Percentiles rank a stretch among this genome's conserved stretches.
phyloP scores from a whole-genome alignment of 35 echinoderm and acorn worm species.

The Chiridota heheva region DNA sequence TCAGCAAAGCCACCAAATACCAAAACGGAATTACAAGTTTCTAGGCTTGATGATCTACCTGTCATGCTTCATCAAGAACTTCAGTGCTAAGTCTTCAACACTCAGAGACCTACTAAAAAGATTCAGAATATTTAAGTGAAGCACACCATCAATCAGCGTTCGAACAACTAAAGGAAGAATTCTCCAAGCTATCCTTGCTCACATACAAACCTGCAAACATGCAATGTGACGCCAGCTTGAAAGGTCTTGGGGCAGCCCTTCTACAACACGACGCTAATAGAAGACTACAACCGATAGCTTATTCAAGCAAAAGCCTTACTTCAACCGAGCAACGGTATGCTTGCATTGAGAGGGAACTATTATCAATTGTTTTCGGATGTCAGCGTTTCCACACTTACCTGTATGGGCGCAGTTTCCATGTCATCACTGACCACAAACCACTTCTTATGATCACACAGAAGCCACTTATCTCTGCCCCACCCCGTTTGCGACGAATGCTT shows the following conservation, averaged over 20 bases:
- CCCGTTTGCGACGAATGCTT: neutral
- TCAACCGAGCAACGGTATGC: slow-evolving; percentile 33
- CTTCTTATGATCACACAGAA: slow-evolving; percentile 29
- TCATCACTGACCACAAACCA: slow-evolving; percentile 34
- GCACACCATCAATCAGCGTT: slow-evolving; percentile 12
- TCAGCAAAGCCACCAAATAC: neutral
- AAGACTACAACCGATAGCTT: slow-evolving; percentile 22
- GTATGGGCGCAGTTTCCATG: neutral
- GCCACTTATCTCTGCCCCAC: slow-evolving; percentile 30
- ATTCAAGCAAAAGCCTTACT: slow-evolving; percentile 41
- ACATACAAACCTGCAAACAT: slow-evolving; percentile 28
- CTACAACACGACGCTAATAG: slow-evolving; percentile 15
- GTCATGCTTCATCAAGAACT: neutral
- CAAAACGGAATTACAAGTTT: slow-evolving; percentile 9
- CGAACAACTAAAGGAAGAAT: slow-evolving; percentile 12
- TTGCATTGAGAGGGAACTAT: slow-evolving; percentile 36
- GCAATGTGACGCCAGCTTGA: slow-evolving; percentile 43
- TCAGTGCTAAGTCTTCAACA: neutral
- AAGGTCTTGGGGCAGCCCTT: slow-evolving; percentile 31
- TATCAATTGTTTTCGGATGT: slow-evolving; percentile 37
- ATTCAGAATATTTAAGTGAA: neutral
- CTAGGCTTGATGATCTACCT: slow-evolving; percentile 27
- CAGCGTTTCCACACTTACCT: slow-evolving; percentile 5
- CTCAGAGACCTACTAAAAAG: neutral
- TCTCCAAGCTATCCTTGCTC: slow-evolving; percentile 19